Evolutionary conservation across 1,140 invertebrate species (phyloP).

Genomic region (Acromyrmex echinatior): DNA sequence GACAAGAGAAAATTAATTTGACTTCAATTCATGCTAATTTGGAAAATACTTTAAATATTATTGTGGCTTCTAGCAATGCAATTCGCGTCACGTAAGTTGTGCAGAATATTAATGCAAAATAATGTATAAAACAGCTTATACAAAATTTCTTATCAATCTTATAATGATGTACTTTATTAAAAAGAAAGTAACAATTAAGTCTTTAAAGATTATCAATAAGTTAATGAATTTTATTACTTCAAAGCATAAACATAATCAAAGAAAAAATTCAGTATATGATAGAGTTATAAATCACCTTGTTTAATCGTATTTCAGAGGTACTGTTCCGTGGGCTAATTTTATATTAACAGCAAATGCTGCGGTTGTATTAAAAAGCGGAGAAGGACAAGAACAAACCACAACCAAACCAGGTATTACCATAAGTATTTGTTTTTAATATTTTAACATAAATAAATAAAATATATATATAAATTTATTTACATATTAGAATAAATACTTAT

Average conservation of each 20-base stretch:
- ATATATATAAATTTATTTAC: not conserved
- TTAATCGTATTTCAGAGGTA: slow-evolving; percentile 32
- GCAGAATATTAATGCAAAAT: not conserved
- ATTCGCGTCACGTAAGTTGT: slow-evolving; percentile 67
- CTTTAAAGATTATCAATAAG: not conserved
- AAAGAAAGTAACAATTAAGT: not conserved
- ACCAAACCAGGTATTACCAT: not conserved
- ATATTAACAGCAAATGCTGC: slow-evolving; percentile 68
- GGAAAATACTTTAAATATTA: slow-evolving; percentile 84
- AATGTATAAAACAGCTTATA: not conserved
- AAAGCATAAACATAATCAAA: not conserved
- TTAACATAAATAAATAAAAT: not conserved
- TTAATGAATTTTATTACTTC: not conserved
- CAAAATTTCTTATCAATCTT: not conserved
- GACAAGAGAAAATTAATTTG: slow-evolving; percentile 84
- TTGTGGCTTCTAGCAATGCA: slow-evolving; percentile 81
- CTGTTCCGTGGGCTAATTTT: slow-evolving; percentile 32
- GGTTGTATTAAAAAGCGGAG: slow-evolving; percentile 49
- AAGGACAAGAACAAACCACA: not conserved
- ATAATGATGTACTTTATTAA: not conserved
- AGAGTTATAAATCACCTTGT: not conserved
- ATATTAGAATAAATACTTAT: not conserved
- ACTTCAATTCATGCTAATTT: slow-evolving; percentile 79
- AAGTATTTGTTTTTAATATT: not conserved
- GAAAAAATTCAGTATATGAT: not conserved